Base-by-base conservation (phyloP, 2,113 vertebrate genomes). In the Tupaia tana region DNA sequence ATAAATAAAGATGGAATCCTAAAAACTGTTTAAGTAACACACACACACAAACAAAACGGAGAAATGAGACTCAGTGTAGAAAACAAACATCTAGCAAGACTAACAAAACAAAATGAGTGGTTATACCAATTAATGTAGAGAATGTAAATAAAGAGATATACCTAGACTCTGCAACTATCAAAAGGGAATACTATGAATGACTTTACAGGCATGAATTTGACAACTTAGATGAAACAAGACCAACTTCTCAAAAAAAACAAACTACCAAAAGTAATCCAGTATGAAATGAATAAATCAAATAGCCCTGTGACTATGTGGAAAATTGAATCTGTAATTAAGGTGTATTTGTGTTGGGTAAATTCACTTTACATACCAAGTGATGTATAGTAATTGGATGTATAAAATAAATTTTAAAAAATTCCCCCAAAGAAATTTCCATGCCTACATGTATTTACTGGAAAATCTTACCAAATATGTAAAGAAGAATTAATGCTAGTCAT, bases 81-180 rank as follows among this genome's bases (percentile, higher is more conserved):
- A 84, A 95, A 83, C 20, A 93, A 93, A 79, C 15, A 75, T 63
- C 31, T 56, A 91, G 24, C 20, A 93, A 95, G 31, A 91, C 3
- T 89, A 59, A 85, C 61, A 95, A 86, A 81, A 66, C 80, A 89
- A 63, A 75, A 69, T 52, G 29, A 93, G 6, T 75, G 7, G 75
- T 77, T 52, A 79, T 25, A 83, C 10, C 22, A 73, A 71, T 96
- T 64, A 93, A 59, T 43, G 88, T 84, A 18, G 89, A 20, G 20
- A 93, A 95, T 58, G 10, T 89, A 85, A 71, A 43, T 43, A 22
- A 91, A 75, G 5, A 9, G 67, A 56, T 86, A 54, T 71, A 54
- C 5, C 22, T 79, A 86, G 16, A 90, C 10, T 8, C 56, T 67
- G 4, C 34, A 90, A 43, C 83, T 15, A 69, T 86, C 20, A 85